A percentile compares a stretch with the other conserved stretches of the same genome.
These are phyloP conservation scores for honey bee (Apis mellifera) DNA, from an alignment of 1,140 invertebrate species.

Conservation along the genomic window Amel_HAv3.1 CM009934.2:12903001-12903500, in stretches of 20 bases:
- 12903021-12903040: neutral
- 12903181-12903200: slow-evolving; percentile 19
- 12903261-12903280: slow-evolving; percentile 58
- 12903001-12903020: neutral
- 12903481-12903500: no score
- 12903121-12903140: neutral
- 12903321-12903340: no score
- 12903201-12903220: slow-evolving; percentile 32
- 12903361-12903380: no score
- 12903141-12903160: slow-evolving; percentile 16
- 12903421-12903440: no score
- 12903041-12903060: neutral
- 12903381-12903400: no score
- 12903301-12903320: neutral
- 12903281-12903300: slow-evolving; percentile 62
- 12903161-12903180: neutral
- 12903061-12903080: neutral
- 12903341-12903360: no score
- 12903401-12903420: no score
- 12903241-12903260: slow-evolving; percentile 2
- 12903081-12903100: no score
- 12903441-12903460: neutral
- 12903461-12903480: no score
- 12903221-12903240: slow-evolving; percentile 12
- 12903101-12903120: no score